Evolutionary conservation across 2,888 invertebrate species (phyloP), one percentile per base, ranked within the genome.

Genomic region (Amaurobius ferox): DNA sequence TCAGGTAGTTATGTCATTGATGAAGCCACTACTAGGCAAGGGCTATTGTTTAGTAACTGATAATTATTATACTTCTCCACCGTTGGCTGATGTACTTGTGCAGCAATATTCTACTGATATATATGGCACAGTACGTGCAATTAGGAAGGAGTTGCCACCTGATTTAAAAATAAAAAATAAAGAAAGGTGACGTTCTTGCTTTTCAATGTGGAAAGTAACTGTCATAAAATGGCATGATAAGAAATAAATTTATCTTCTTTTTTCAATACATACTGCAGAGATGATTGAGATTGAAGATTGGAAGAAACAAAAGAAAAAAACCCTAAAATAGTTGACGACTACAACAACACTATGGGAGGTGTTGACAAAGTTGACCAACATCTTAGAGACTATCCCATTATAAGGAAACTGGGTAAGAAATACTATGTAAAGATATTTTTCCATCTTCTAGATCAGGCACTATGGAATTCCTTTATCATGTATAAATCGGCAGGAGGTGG

Each of bases 51-150:
- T 55, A n/a, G 23, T 11, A n/a, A 55, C 55, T 23, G 55, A 55
- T 23, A 55, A 55, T 23, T 55, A 16, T 23, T 55, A 55, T 23
- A 23, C 55, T 23, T 55, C 5, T 23, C 55, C 55, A 23, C 23
- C 19, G 2, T 11, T 55, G 1, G 55, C 55, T 6, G 55, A 55
- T 6, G 5, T 55, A 16, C 23, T 55, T 23, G 23, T 55, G 3
- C 1, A 23, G 1, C 23, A 23, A 6, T 5, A n/a, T 67, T 67
- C 32, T 23, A 89, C 89, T 1, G 88, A 88, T 39, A 61, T 74
- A 1, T 87, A 85, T 74, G 88, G 88, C 35, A 89, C 88, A 3
- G 40, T 68, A 23, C 26, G 9, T 39, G 40, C 40, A 39, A 23
- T 35, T 9, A 39, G 68, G 68, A 68, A 68, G 26, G 39, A 35